Base-by-base conservation (phyloP, 2,888 invertebrate genomes). In the Allygus modestus region DNA sequence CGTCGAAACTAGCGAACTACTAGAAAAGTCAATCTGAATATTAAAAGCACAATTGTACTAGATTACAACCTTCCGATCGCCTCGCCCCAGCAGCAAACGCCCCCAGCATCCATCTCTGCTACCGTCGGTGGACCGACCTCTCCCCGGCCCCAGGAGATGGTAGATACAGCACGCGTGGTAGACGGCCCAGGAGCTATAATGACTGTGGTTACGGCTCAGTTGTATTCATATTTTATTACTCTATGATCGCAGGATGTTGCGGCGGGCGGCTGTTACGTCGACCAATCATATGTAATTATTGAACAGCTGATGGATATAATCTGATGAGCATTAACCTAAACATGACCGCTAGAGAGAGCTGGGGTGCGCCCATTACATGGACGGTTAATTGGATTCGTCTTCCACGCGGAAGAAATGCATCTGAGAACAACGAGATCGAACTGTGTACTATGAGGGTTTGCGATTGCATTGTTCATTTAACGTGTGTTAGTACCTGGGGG, bases 271-370 rank as follows among this genome's bases (percentile, higher is more conserved):
- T 20, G 77, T 43, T 46, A 77, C 5, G 77, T 51, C 77, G 77
- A 46, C 46, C 77, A 77, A 77, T 77, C 77, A 77, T 77, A 77
- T 43, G 77, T 46, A 51, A 77, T 77, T 77, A 77, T 77, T 51
- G 77, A 46, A 77, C 77, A 77, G 77, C 77, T 46, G 77, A 46
- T 46, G 77, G 77, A 46, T 77, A 77, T 46, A 77, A 77, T 77
- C 77, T 77, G 77, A 77, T 77, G 77, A 77, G 77, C 77, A 77
- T 77, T 77, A 77, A 77, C 77, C 77, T 77, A 46, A 77, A 77
- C 77, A 46, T 51, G 77, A 46, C 37, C 26, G 71, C 71, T 37
- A 23, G 37, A 12, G 37, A 9, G 41, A 15, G 33, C 71, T 20
- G 41, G 20, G 41, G 33, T 9, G 71, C 23, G 20, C 28, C 65